A percentile compares a stretch with the other conserved stretches of the same genome.
phyloP scores from a whole-genome alignment of 2,797 vertebrate genomes.

The Meriones psammophilus region DNA sequence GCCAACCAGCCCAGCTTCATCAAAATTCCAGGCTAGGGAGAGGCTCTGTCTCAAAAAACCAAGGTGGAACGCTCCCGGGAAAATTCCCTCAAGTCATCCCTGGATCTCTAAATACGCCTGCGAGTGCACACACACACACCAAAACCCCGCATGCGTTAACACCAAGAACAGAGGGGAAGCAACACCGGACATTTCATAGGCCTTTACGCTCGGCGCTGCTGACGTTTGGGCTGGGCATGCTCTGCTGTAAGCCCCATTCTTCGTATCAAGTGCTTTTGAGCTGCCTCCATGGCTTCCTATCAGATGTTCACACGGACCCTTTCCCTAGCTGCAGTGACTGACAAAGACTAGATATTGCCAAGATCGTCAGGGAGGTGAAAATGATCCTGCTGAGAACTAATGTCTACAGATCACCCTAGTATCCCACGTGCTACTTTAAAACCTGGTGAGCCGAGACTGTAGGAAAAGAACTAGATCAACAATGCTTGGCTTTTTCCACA shows the following conservation, averaged over 20 bases:
- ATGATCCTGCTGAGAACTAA: not conserved
- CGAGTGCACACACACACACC: accelerated
- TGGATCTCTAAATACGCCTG: not conserved
- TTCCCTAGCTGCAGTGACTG: not conserved
- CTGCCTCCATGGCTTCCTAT: not conserved
- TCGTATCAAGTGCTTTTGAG: not conserved
- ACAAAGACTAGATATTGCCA: not conserved
- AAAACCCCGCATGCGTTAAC: not conserved
- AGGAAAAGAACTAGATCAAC: not conserved
- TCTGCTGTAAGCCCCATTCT: not conserved
- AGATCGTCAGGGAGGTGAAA: not conserved
- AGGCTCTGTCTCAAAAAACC: not conserved
- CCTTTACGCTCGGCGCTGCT: too few species aligned
- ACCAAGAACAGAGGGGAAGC: too few species aligned
- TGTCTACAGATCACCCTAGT: not conserved
- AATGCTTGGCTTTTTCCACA: not conserved
- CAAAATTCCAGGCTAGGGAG: not conserved
- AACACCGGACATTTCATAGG: not conserved
- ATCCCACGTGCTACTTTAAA: not conserved
- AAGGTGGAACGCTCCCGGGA: not conserved
- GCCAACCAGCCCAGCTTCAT: not conserved
- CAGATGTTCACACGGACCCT: not conserved
- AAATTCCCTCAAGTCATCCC: not conserved
- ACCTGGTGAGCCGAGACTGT: not conserved
- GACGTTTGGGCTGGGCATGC: not conserved